Evolutionary conservation across 2,797 vertebrate genomes (phyloP).

Genomic region (Falco peregrinus): DNA sequence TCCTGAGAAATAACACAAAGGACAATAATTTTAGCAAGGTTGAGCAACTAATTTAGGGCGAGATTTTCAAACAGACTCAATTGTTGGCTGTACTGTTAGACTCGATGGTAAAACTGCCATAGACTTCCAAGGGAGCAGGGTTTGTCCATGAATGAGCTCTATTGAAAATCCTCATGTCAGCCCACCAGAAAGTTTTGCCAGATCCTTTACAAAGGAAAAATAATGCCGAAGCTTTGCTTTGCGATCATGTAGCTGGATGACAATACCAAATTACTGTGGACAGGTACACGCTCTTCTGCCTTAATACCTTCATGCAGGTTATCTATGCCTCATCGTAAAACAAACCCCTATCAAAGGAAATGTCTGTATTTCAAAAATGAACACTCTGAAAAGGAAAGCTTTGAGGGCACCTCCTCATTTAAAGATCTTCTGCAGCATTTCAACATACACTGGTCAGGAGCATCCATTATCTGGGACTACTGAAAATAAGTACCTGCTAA

Average conservation of each 20-base stretch:
- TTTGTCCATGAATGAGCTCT: not conserved
- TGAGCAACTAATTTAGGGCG: slow-evolving; percentile 60
- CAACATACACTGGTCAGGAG: not conserved
- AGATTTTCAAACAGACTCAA: not conserved
- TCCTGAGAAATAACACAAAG: slow-evolving; percentile 59
- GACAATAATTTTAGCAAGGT: slow-evolving; percentile 58
- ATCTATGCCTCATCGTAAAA: not conserved
- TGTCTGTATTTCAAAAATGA: not conserved
- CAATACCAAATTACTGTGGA: not conserved
- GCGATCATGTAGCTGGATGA: not conserved
- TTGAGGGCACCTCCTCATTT: not conserved
- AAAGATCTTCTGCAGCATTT: not conserved
- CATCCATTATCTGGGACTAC: not conserved
- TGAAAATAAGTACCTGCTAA: not conserved
- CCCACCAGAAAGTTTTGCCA: not conserved
- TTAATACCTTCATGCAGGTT: not conserved
- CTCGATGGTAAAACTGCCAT: not conserved
- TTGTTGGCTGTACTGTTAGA: not conserved
- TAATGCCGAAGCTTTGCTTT: not conserved
- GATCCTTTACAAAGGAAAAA: not conserved
- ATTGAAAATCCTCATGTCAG: not conserved
- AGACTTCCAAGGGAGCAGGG: not conserved
- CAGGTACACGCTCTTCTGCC: not conserved
- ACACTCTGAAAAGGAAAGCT: not conserved
- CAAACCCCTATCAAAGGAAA: slow-evolving; percentile 12